Conservation (phyloP, 1,140 invertebrate species). For the Lepidurus couesii region DNA sequence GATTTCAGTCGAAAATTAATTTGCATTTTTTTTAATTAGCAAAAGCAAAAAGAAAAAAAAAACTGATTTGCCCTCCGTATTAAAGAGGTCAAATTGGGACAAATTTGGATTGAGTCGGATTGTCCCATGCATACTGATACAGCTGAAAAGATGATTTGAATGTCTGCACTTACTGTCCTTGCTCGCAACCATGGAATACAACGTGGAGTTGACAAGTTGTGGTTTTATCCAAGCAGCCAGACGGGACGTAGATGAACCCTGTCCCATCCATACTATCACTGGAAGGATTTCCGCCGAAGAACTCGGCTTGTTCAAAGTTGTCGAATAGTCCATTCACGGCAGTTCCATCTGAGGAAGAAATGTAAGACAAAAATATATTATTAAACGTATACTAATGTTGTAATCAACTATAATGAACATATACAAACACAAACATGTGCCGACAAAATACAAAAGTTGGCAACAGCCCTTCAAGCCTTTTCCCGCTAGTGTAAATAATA, state of each 20-base stretch:
- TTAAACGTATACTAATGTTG: not conserved
- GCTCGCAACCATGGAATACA: conserved; percentile 45
- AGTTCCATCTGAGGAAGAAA: not conserved
- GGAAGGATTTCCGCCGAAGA: conserved; percentile 40
- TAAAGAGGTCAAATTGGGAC: no score
- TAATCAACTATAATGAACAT: no score
- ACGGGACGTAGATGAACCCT: conserved; percentile 45
- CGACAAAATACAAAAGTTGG: not conserved
- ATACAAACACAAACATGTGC: no score
- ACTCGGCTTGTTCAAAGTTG: conserved; percentile 43
- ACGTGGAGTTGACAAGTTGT: conserved; percentile 45
- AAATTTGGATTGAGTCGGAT: no score
- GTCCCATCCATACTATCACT: conserved; percentile 42
- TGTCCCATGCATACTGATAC: no score
- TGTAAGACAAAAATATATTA: not conserved
- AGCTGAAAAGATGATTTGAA: not conserved
- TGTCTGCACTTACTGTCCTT: conserved; percentile 41
- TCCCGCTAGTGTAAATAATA: no score
- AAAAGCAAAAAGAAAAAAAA: not conserved
- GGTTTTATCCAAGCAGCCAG: conserved; percentile 39
- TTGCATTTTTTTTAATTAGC: not conserved
- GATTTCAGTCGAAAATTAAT: no score
- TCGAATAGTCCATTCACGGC: conserved; percentile 37
- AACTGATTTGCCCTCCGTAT: not conserved
- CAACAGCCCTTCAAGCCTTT: not conserved